Evolutionary conservation across 2,113 vertebrate species (phyloP).

Genomic region (Sprattus sprattus): DNA sequence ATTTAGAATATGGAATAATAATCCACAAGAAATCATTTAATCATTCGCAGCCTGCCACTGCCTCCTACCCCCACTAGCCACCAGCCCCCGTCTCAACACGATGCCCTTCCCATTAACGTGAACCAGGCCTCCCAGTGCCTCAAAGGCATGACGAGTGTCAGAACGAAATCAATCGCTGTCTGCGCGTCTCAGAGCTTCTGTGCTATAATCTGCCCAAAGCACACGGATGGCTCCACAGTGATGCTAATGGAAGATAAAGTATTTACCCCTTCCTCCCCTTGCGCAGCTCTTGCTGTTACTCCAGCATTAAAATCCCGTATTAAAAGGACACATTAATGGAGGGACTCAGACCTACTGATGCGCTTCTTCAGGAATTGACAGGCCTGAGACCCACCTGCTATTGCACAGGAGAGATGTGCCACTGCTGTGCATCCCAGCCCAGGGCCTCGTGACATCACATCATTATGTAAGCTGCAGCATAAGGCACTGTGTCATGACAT

Average conservation of each 20-base stretch:
- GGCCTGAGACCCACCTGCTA: neutral
- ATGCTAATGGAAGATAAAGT: neutral
- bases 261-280: neutral
- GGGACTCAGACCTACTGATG: neutral
- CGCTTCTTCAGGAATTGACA: neutral
- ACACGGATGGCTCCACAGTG: neutral
- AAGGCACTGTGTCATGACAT: neutral
- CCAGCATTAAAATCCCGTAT: neutral
- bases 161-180: neutral
- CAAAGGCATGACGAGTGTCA: neutral
- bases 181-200: neutral
- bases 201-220: neutral
- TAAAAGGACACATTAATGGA: neutral
- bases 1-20: slow-evolving; percentile 81
- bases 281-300: too few relatives aligned
- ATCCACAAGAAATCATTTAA: slow-evolving; percentile 73
- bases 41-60: slow-evolving; percentile 57
- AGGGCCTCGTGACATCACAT: neutral
- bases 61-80: neutral
- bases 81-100: neutral
- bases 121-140: neutral
- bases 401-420: neutral
- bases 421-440: neutral
- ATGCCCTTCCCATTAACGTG: neutral
- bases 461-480: neutral